Conservation (phyloP, 1,140 invertebrate genomes). For the Laupala kohalensis region DNA sequence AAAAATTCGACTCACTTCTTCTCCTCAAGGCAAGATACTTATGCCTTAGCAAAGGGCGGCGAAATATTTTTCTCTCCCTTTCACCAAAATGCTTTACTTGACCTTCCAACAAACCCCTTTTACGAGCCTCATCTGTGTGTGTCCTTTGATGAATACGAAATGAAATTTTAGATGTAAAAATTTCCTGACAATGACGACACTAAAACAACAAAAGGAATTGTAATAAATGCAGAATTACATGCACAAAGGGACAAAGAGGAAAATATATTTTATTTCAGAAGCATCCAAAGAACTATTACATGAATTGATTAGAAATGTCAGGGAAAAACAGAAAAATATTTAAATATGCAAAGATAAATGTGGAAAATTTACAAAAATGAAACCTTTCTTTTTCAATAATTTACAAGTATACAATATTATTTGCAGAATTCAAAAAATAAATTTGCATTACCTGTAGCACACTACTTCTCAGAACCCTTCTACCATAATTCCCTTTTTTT, state of each 20-base stretch:
- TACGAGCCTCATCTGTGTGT: conserved; percentile 24
- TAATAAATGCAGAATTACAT: background rate
- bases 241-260: background rate
- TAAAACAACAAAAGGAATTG: conserved; percentile 16
- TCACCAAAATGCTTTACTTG: conserved; percentile 16
- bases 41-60: background rate
- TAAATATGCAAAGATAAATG: background rate
- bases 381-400: background rate
- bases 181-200: conserved; percentile 26
- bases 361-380: background rate
- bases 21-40: background rate
- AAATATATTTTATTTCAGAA: background rate
- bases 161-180: conserved; percentile 27
- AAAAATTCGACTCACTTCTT: background rate
- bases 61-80: conserved; percentile 14
- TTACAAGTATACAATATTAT: background rate
- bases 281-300: background rate
- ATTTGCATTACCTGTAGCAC: background rate
- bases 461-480: conserved; percentile 16
- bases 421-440: background rate
- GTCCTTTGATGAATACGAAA: conserved; percentile 26
- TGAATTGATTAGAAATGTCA: background rate
- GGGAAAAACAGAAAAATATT: background rate
- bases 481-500: conserved; percentile 17
- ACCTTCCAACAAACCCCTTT: conserved; percentile 21